These are phyloP conservation scores for Mellilla xanthometata DNA, from an alignment of 2,888 invertebrate genomes.

Conservation along the genomic window DNA sequence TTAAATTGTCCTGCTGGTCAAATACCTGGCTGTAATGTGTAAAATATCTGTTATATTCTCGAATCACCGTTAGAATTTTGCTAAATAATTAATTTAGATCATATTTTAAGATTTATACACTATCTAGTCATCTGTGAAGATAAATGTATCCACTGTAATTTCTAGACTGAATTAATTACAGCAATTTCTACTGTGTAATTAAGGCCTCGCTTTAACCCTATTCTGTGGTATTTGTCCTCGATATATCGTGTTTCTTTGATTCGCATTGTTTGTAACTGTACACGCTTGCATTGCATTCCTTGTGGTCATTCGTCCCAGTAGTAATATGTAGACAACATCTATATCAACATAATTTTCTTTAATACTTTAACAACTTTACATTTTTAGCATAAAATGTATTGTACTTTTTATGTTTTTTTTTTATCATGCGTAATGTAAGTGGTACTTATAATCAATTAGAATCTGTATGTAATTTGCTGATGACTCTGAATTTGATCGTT, in stretches of 20 bases:
- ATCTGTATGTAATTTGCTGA: too few relatives aligned
- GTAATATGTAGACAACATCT: slow-evolving; percentile 4
- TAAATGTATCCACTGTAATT: slow-evolving; percentile 9
- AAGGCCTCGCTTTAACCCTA: slow-evolving; percentile 25
- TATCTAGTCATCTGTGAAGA: neutral
- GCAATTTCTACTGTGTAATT: slow-evolving; percentile 18
- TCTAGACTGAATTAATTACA: slow-evolving; percentile 16
- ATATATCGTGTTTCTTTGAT: slow-evolving; percentile 36
- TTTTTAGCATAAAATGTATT: too few relatives aligned
- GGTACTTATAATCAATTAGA: too few relatives aligned
- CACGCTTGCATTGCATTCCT: slow-evolving; percentile 54
- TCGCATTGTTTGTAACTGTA: slow-evolving; percentile 46
- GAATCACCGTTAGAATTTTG: too few relatives aligned
- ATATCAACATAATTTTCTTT: neutral
- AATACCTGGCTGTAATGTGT: too few relatives aligned
- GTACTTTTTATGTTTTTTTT: too few relatives aligned
- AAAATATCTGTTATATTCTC: too few relatives aligned
- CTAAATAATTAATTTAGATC: too few relatives aligned
- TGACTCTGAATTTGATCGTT: too few relatives aligned
- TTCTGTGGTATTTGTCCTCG: slow-evolving; percentile 30
- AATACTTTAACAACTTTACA: slow-evolving; percentile 2
- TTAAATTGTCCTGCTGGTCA: too few relatives aligned
- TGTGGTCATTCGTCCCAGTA: slow-evolving; percentile 43
- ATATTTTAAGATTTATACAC: too few relatives aligned
- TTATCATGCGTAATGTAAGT: too few relatives aligned